A percentile compares a stretch with the other conserved stretches of the same genome.
These are phyloP conservation scores for Scaptomyza flava DNA, from an alignment of 2,888 invertebrate genomes.

Conservation along the genomic window DNA sequence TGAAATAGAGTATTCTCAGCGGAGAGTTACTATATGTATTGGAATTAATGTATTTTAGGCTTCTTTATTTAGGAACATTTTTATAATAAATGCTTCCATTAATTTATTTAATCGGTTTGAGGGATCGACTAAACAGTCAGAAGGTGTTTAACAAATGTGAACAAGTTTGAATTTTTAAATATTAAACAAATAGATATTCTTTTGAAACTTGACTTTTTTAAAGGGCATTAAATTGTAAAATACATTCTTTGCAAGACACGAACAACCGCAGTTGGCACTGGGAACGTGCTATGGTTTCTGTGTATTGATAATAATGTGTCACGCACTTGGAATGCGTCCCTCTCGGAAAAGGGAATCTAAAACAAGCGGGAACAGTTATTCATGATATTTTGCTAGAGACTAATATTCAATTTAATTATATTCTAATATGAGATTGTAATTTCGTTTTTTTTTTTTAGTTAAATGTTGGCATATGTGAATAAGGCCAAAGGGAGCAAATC, in stretches of 20 bases:
- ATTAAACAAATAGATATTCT: neutral
- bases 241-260: neutral
- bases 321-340: conserved; percentile 46
- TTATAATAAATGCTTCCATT: too few relatives aligned
- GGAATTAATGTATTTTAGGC: neutral
- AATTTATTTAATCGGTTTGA: too few relatives aligned
- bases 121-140: too few relatives aligned
- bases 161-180: too few relatives aligned
- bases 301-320: conserved; percentile 48
- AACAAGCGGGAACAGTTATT: conserved; percentile 13
- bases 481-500: too few relatives aligned
- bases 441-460: too few relatives aligned
- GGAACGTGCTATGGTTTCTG: conserved; percentile 36
- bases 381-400: neutral
- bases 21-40: neutral
- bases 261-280: conserved; percentile 14
- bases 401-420: neutral
- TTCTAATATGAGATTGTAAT: neutral
- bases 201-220: neutral
- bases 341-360: conserved; percentile 24
- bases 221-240: conserved; percentile 13
- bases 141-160: too few relatives aligned
- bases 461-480: too few relatives aligned
- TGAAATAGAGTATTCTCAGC: neutral
- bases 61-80: neutral